Percentiles rank a stretch among this genome's conserved stretches.
Conservation (phyloP, 2,797 vertebrate species). For the Sebastes steindachneri region DNA sequence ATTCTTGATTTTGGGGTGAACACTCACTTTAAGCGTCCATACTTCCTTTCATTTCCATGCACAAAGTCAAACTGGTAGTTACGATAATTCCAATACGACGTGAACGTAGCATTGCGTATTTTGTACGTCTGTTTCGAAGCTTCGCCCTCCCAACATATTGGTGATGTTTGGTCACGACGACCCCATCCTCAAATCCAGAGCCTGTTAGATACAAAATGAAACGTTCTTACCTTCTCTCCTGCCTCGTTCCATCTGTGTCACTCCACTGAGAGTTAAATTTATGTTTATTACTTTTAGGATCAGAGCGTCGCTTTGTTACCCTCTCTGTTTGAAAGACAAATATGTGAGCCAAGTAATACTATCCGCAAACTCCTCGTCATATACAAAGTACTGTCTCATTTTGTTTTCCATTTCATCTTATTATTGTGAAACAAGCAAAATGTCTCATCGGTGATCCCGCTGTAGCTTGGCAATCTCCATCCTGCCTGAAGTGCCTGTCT, state of each 20-base stretch:
- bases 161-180: background rate
- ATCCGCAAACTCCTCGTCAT: background rate
- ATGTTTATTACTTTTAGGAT: background rate
- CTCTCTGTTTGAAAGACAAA: background rate
- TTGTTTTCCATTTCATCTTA: background rate
- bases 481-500: constrained; percentile 62
- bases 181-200: background rate
- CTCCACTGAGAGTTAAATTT: background rate
- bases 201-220: background rate
- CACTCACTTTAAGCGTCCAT: background rate
- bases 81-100: background rate
- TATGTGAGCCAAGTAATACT: background rate
- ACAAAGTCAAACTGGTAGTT: background rate
- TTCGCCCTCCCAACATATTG: background rate
- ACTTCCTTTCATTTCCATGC: background rate
- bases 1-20: background rate
- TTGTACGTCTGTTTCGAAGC: background rate
- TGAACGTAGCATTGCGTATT: background rate
- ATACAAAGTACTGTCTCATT: background rate
- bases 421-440: background rate
- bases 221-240: background rate
- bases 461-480: constrained; percentile 6
- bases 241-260: background rate
- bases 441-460: background rate
- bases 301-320: background rate